phyloP scores from a whole-genome alignment of 1,140 invertebrate genomes.

The Ridgeia piscesae region DNA sequence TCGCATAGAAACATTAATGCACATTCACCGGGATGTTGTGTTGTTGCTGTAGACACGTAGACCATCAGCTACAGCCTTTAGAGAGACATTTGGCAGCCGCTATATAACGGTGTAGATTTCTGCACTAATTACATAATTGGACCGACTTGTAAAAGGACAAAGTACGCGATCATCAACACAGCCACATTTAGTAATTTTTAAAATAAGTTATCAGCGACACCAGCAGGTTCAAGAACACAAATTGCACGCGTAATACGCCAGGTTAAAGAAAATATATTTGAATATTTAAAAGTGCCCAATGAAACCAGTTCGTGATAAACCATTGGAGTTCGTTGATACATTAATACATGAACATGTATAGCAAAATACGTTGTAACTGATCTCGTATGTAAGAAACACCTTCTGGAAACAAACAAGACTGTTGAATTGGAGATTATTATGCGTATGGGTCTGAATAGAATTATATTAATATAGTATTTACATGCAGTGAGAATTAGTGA shows the following conservation, averaged over 20 bases:
- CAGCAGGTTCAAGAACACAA: not conserved
- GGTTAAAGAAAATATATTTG: not conserved
- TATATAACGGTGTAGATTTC: not conserved
- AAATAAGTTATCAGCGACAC: not conserved
- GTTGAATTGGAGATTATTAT: not conserved
- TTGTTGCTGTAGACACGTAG: not conserved
- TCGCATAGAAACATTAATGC: not conserved
- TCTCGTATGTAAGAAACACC: not conserved
- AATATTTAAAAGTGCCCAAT: not conserved
- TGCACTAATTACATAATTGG: not conserved
- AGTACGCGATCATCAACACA: not conserved
- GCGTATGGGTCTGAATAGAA: not conserved
- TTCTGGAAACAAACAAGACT: not conserved
- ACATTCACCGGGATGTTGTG: not conserved
- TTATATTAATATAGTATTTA: not conserved
- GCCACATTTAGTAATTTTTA: not conserved
- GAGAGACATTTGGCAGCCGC: not conserved
- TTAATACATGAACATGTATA: not conserved
- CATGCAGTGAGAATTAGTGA: not conserved
- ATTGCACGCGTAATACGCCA: not conserved
- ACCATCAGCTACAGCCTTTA: not conserved
- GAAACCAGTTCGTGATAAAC: not conserved
- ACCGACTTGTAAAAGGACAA: not conserved
- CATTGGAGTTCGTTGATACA: not conserved
- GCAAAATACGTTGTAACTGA: not conserved